Evolutionary conservation across 1,140 invertebrate species (phyloP).

Genomic region (Anastrepha ludens): DNA sequence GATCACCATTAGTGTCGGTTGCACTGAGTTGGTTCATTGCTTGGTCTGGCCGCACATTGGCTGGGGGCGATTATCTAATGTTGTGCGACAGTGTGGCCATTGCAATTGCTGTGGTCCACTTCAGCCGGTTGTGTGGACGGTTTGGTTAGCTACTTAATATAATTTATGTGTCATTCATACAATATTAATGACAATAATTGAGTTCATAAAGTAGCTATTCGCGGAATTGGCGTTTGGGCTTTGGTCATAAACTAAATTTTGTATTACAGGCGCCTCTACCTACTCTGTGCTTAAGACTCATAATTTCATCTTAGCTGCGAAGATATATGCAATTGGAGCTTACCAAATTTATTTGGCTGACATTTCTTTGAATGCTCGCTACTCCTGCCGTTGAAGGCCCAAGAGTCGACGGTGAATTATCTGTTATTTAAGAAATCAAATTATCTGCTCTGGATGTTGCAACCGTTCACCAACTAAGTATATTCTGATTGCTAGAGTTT

Average conservation of each 20-base stretch:
- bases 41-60: background rate
- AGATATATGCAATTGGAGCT: too few species aligned
- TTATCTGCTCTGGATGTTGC: too few species aligned
- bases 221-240: background rate
- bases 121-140: background rate
- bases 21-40: slow-evolving; percentile 32
- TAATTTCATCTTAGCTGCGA: too few species aligned
- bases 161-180: slow-evolving; percentile 33
- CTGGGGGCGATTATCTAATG: slow-evolving; percentile 35
- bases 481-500: too few species aligned
- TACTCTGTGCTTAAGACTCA: too few species aligned
- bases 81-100: background rate
- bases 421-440: too few species aligned
- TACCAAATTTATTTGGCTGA: too few species aligned
- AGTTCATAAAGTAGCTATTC: slow-evolving; percentile 23
- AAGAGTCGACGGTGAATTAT: too few species aligned
- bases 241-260: background rate
- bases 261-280: background rate
- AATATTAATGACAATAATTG: slow-evolving; percentile 48
- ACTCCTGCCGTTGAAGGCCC: too few species aligned
- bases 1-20: slow-evolving; percentile 28
- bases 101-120: background rate
- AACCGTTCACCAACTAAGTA: too few species aligned
- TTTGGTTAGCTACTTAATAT: background rate
- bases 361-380: too few species aligned